Percentiles rank a stretch among this genome's conserved stretches.
Evolutionary conservation across 1,140 invertebrate species (phyloP).

Genomic region (Asobara japonica): DNA sequence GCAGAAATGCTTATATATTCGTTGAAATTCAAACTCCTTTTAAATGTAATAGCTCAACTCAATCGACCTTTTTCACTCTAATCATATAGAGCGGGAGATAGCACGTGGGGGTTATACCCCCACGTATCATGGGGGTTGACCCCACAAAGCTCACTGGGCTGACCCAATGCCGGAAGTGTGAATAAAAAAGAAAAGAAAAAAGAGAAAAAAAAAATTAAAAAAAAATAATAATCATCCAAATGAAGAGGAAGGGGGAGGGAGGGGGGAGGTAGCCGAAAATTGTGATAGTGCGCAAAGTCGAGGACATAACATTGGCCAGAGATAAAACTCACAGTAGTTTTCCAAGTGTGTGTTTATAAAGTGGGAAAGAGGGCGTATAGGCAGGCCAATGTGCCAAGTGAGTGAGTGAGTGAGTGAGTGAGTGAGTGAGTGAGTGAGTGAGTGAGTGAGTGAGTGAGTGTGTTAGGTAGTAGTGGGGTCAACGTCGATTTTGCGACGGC

Average conservation of each 20-base stretch:
- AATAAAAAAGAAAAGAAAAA: neutral
- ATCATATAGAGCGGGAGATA: too few species aligned
- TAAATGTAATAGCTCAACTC: too few species aligned
- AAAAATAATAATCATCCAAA: too few species aligned
- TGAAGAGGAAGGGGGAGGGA: too few species aligned
- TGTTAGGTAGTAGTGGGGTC: constrained; percentile 37
- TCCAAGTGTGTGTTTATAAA: neutral
- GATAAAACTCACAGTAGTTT: neutral
- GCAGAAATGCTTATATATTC: too few species aligned
- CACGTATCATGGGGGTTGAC: neutral
- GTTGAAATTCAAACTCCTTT: too few species aligned
- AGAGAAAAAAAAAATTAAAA: neutral
- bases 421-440: neutral
- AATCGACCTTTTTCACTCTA: too few species aligned
- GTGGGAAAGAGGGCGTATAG: neutral
- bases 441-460: constrained; percentile 5
- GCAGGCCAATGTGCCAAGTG: neutral
- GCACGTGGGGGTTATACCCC: neutral
- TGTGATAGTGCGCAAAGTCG: neutral
- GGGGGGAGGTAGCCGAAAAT: too few species aligned
- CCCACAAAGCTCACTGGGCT: neutral
- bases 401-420: neutral
- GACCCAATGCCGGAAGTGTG: constrained; percentile 2
- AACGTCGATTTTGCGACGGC: constrained; percentile 52
- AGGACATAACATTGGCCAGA: neutral